phyloP scores from a whole-genome alignment of 1,140 invertebrate genomes.

The Varroa destructor region DNA sequence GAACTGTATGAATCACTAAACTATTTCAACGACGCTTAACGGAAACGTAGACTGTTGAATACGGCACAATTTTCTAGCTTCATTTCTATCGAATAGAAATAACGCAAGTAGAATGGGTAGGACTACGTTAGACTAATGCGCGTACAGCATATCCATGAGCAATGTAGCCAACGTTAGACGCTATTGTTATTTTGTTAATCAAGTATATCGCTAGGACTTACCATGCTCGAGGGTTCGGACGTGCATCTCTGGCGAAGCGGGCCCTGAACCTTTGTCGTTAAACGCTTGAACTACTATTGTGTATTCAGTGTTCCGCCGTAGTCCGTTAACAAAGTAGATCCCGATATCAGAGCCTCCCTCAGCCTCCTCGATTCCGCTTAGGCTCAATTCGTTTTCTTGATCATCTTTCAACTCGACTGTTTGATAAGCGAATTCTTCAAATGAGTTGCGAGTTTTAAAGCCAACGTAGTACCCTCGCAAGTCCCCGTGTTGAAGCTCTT shows the following conservation, averaged over 20 bases:
- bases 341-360: constrained; percentile 33
- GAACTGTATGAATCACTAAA: too few relatives aligned
- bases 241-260: constrained; percentile 38
- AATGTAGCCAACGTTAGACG: too few relatives aligned
- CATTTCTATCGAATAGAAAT: too few relatives aligned
- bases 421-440: constrained; percentile 38
- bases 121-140: too few relatives aligned
- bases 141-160: too few relatives aligned
- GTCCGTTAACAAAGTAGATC: constrained; percentile 34
- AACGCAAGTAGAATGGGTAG: too few relatives aligned
- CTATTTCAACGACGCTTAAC: too few relatives aligned
- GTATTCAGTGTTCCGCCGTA: constrained; percentile 57
- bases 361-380: too few relatives aligned
- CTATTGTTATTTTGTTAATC: too few relatives aligned
- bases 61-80: too few relatives aligned
- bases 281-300: constrained; percentile 85
- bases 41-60: too few relatives aligned
- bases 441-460: constrained; percentile 40
- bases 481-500: constrained; percentile 39
- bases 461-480: constrained; percentile 45
- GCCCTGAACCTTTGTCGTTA: constrained; percentile 81
- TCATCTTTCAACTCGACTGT: constrained; percentile 35
- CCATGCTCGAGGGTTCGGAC: constrained; percentile 21
- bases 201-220: neutral
- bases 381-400: constrained; percentile 9